phyloP scores from a whole-genome alignment of 1,140 invertebrate genomes.

The Sesamia nonagrioides region DNA sequence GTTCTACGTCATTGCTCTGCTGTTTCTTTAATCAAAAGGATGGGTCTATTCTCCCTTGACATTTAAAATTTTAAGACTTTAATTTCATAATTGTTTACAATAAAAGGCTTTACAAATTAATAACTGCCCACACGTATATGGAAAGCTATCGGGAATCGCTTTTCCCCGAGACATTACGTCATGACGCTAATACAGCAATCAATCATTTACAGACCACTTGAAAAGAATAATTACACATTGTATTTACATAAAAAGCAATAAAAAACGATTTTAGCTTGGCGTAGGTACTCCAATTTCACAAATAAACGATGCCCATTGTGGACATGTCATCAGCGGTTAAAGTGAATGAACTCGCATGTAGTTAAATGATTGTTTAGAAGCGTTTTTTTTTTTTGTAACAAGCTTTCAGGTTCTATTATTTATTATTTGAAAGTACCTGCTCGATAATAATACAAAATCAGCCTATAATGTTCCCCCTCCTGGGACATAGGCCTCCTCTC shows the following conservation, averaged over 20 bases:
- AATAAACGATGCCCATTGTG: conserved; percentile 30
- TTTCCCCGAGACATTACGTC: conserved; percentile 15
- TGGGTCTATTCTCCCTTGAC: not conserved
- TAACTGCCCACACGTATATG: not conserved
- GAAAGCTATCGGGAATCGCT: not conserved
- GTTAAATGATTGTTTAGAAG: not conserved
- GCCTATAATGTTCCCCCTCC: too few species aligned
- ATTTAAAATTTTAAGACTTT: not conserved
- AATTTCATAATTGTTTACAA: not conserved
- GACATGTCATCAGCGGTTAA: conserved; percentile 1
- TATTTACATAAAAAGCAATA: conserved; percentile 74
- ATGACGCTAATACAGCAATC: conserved; percentile 49
- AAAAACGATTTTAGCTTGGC: conserved; percentile 62
- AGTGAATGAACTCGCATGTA: conserved; percentile 1
- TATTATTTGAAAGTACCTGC: too few species aligned
- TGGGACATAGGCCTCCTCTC: too few species aligned
- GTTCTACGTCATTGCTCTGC: not conserved
- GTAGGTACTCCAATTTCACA: conserved; percentile 30
- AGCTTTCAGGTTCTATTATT: not conserved
- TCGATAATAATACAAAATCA: too few species aligned
- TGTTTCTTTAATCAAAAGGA: not conserved
- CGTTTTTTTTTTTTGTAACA: not conserved
- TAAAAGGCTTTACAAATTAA: not conserved
- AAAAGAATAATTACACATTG: conserved; percentile 52
- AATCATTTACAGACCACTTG: conserved; percentile 66